Percentiles rank a stretch among this genome's conserved stretches.
These are phyloP conservation scores for Thalassoma bifasciatum DNA, from an alignment of 2,113 vertebrate species.

Conservation along the genomic window DNA sequence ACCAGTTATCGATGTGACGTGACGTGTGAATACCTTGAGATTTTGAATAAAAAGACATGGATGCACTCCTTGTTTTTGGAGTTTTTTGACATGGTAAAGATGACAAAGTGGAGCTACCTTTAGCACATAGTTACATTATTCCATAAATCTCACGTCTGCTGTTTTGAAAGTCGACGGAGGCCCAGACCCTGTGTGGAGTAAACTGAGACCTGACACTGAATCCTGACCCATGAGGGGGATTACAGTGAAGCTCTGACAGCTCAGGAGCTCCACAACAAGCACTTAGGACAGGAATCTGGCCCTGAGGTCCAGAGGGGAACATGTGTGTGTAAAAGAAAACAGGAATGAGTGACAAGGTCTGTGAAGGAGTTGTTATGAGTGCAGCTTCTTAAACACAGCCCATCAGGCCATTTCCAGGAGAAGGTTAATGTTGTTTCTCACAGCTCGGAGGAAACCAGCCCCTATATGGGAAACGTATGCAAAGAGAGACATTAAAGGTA, in stretches of 20 bases:
- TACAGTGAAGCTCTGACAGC: conserved; percentile 67
- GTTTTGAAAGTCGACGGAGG: background rate
- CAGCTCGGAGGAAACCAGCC: conserved; percentile 3
- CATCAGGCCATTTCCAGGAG: conserved; percentile 18
- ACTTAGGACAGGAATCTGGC: conserved; percentile 68
- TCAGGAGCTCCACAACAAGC: conserved; percentile 54
- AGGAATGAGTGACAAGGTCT: conserved; percentile 42
- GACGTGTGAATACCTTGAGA: no score
- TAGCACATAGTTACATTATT: background rate
- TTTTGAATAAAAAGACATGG: background rate
- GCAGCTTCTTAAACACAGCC: conserved; percentile 36
- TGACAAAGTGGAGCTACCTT: background rate
- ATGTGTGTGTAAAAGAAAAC: conserved; percentile 44
- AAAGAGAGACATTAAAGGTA: conserved; percentile 21
- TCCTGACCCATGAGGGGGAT: conserved; percentile 67
- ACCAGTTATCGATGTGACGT: no score
- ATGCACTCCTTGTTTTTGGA: no score
- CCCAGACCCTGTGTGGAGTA: conserved; percentile 46
- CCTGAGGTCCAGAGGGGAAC: conserved; percentile 8
- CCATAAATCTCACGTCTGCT: background rate
- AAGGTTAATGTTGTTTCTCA: conserved; percentile 40
- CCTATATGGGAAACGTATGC: conserved; percentile 5
- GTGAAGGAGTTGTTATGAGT: conserved; percentile 8
- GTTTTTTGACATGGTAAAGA: no score
- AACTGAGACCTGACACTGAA: conserved; percentile 56